Evolutionary conservation across 2,888 invertebrate genomes (phyloP).

Genomic region (Aporophyla lueneburgensis): DNA sequence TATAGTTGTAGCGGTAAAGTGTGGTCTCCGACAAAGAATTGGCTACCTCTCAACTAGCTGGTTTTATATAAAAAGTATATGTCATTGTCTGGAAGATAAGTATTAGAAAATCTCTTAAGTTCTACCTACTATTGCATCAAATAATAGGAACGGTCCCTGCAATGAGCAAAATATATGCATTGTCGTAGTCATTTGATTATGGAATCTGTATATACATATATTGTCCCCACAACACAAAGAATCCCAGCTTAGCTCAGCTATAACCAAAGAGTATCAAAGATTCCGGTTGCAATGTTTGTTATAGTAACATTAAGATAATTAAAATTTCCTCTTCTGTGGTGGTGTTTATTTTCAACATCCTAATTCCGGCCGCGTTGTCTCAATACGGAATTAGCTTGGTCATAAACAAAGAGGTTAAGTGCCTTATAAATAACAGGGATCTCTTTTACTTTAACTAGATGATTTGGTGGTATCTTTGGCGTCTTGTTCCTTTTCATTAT

Average conservation of each 20-base stretch:
- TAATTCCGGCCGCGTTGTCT: conserved; percentile 66
- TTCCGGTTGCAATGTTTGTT: conserved; percentile 45
- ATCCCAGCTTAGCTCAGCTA: background rate
- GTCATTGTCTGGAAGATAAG: background rate
- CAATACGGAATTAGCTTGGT: conserved; percentile 79
- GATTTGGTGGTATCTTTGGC: conserved; percentile 70
- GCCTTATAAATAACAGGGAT: conserved; percentile 79
- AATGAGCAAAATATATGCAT: background rate
- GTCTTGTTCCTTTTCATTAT: conserved; percentile 15
- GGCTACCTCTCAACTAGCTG: conserved; percentile 15
- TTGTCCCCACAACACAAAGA: conserved; percentile 1
- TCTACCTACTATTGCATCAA: background rate
- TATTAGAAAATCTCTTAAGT: background rate
- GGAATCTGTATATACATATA: background rate
- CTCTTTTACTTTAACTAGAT: conserved; percentile 73
- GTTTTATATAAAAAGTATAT: background rate
- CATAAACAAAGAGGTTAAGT: conserved; percentile 85
- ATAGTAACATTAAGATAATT: conserved; percentile 56
- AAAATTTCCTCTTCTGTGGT: conserved; percentile 59
- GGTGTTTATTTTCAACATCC: conserved; percentile 69
- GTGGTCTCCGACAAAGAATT: conserved; percentile 3
- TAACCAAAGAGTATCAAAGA: conserved; percentile 29
- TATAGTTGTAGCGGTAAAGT: background rate
- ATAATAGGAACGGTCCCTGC: background rate
- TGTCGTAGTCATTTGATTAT: background rate